These are phyloP conservation scores for Atta cephalotes DNA, from an alignment of 1,140 invertebrate genomes.

Conservation along the genomic window DNA sequence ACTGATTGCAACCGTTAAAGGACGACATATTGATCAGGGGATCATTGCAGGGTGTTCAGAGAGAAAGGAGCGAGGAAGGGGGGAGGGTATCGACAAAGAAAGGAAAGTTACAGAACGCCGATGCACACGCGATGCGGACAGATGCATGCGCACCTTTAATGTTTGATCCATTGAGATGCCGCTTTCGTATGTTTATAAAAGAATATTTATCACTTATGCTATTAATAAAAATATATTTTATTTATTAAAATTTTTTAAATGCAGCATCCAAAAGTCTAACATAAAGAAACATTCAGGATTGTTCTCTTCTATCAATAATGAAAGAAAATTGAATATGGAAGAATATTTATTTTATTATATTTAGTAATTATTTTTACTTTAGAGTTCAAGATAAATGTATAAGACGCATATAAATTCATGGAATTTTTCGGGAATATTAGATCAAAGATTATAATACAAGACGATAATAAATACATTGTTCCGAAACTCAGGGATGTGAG, in stretches of 20 bases:
- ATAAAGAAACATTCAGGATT: neutral
- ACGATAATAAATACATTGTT: neutral
- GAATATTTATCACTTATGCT: neutral
- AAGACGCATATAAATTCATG: neutral
- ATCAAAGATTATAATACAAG: neutral
- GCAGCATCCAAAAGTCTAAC: neutral
- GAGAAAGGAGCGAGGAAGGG: slow-evolving; percentile 39
- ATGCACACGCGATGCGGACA: slow-evolving; percentile 71
- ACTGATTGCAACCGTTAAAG: slow-evolving; percentile 70
- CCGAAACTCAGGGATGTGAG: neutral
- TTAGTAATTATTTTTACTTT: neutral
- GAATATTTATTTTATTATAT: neutral
- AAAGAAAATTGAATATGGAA: too few species aligned
- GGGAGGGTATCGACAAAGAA: slow-evolving; percentile 25
- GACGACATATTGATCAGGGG: slow-evolving; percentile 59
- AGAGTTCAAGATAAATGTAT: neutral
- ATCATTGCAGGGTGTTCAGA: slow-evolving; percentile 54
- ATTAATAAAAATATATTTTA: slow-evolving; percentile 28
- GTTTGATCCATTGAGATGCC: slow-evolving; percentile 67
- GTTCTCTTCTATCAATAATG: neutral
- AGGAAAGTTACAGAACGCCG: slow-evolving; percentile 67
- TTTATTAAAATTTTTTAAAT: slow-evolving; percentile 1
- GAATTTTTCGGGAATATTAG: neutral
- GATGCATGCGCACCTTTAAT: slow-evolving; percentile 74
- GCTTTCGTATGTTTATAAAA: slow-evolving; percentile 40